A percentile compares a stretch with the other conserved stretches of the same genome.
phyloP scores from a whole-genome alignment of 1,140 invertebrate genomes.

The Tetramorium parvispinum region DNA sequence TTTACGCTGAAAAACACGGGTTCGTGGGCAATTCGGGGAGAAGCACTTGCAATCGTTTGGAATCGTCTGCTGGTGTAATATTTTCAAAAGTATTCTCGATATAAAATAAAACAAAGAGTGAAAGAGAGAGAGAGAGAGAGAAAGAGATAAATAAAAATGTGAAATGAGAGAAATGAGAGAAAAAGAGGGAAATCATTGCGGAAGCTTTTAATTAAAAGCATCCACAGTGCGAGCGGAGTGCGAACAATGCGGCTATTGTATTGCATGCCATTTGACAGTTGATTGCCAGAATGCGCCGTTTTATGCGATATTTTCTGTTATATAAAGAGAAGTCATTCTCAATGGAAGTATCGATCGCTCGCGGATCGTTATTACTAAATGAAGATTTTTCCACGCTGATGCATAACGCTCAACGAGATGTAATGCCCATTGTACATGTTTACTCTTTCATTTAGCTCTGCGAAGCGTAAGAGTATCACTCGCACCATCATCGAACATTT shows the following conservation, averaged over 20 bases:
- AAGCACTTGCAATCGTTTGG: not conserved
- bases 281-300: slow-evolving; percentile 11
- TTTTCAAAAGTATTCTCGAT: slow-evolving; percentile 40
- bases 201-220: slow-evolving; percentile 81
- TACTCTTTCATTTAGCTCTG: slow-evolving; percentile 11
- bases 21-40: slow-evolving; percentile 1
- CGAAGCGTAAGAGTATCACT: not conserved
- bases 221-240: slow-evolving; percentile 63
- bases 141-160: slow-evolving; percentile 33
- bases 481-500: not conserved
- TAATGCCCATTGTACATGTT: not conserved
- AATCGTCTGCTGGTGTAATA: not conserved
- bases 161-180: slow-evolving; percentile 37
- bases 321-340: slow-evolving; percentile 8
- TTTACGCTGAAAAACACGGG: slow-evolving; percentile 36
- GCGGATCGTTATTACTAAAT: slow-evolving; percentile 23
- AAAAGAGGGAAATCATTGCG: slow-evolving; percentile 68
- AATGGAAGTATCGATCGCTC: slow-evolving; percentile 34
- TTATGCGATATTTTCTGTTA: slow-evolving; percentile 31
- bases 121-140: not conserved
- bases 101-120: slow-evolving; percentile 55
- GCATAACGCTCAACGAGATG: not conserved
- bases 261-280: slow-evolving; percentile 73
- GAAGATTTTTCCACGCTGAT: slow-evolving; percentile 25
- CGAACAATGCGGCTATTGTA: slow-evolving; percentile 79